Base-by-base conservation (phyloP, 2,113 vertebrate species). In the Cottus gobio region DNA sequence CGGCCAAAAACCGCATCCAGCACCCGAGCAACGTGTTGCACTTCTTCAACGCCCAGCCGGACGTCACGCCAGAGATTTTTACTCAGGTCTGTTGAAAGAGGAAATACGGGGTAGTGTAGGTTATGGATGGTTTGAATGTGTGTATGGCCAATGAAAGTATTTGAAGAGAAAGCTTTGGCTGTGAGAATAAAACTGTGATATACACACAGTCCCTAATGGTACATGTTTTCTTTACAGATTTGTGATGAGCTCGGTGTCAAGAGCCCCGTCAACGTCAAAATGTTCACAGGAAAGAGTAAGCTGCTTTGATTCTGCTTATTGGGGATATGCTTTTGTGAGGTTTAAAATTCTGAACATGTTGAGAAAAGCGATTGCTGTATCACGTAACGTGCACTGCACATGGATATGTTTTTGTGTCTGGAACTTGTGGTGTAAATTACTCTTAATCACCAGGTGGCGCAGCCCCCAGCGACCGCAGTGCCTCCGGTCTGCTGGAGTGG, bases 1-100 rank as follows among this genome's bases (percentile, higher is more conserved):
- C 97, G 0, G 96, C 97, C 60, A 99, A 98, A 88, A 99, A 99
- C 90, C 93, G 97, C n/a, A 99, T 99, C 87, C 97, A 99, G 91
- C 96, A 98, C 79, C 97, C 97, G 0, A 98, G 97, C 93, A 98
- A 96, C 0, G 97, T 99, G 58, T 86, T 99, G 5, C 97, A 99
- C 88, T 99, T 98, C 90, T 99, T 99, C 90, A 99, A 99, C 0
- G 96, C 97, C 0, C 97, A 96, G 20, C 93, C 97, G 0, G 97
- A 99, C 37, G 96, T 96, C 77, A 95, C 97, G 0, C 91, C 96
- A 0, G 96, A 98, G 36, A 93, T 96, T 39, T 98, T 99, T 91
- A 92, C 93, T 6, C 96, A 97, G 97, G 97, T 97, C 24, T 52
- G 87, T 72, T 5, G 9, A 9, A 4, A 1, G 1, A 13, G 1